phyloP scores from a whole-genome alignment of 2,797 vertebrate genomes.

The Onychomys leucogaster region DNA sequence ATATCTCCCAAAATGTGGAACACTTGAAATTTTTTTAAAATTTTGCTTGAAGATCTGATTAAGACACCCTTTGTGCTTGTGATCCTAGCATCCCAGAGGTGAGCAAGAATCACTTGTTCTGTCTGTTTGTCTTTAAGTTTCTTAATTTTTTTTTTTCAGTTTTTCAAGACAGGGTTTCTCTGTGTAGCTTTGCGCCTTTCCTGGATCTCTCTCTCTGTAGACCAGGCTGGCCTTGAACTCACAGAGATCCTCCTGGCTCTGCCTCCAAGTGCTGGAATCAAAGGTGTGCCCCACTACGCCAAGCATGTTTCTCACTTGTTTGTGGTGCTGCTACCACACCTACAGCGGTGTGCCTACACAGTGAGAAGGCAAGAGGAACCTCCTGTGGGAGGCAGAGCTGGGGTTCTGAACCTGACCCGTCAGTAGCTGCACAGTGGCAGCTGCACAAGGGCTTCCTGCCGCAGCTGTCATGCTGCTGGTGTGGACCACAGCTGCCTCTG shows the following conservation, averaged over 20 bases:
- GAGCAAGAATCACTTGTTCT: not conserved
- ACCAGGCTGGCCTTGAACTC: too few relatives aligned
- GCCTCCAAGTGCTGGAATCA: not conserved
- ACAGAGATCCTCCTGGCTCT: not conserved
- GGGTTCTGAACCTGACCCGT: constrained; percentile 91
- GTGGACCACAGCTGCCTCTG: constrained; percentile 92
- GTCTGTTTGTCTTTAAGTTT: not conserved
- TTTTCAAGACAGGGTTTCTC: too few relatives aligned
- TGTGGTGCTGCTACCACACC: constrained; percentile 94
- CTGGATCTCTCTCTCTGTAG: too few relatives aligned
- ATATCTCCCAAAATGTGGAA: not conserved
- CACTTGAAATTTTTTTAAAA: not conserved
- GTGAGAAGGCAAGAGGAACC: constrained; percentile 90
- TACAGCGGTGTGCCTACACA: constrained; percentile 94
- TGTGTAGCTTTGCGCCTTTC: too few relatives aligned
- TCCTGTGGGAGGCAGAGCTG: constrained; percentile 93
- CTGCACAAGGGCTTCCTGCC: constrained; percentile 11
- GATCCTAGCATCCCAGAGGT: not conserved
- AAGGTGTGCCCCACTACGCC: not conserved
- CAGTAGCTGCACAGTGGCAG: constrained; percentile 92
- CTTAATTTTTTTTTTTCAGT: not conserved
- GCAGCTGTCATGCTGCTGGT: constrained; percentile 95
- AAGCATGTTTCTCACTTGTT: constrained; percentile 76
- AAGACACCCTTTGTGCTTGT: not conserved
- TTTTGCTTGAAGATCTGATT: not conserved